Evolutionary conservation across 2,888 invertebrate genomes (phyloP).

Genomic region (Athripsodes cinereus): DNA sequence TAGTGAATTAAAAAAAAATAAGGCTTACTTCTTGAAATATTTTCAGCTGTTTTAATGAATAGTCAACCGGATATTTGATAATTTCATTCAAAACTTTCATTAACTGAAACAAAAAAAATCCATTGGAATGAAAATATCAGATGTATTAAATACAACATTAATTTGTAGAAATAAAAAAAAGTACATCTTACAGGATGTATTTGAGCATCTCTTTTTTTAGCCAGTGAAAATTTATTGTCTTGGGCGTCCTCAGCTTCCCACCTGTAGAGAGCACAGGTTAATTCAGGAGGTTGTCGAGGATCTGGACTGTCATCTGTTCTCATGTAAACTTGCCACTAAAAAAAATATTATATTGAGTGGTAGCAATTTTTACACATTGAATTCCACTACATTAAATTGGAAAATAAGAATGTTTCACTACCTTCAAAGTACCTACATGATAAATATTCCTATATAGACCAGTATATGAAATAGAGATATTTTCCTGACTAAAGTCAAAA

Average conservation of each 20-base stretch:
- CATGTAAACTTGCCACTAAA: conserved; percentile 54
- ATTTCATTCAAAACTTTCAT: conserved; percentile 48
- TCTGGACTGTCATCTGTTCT: conserved; percentile 57
- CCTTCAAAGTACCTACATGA: no score
- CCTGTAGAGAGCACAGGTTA: conserved; percentile 53
- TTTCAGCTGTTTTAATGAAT: conserved; percentile 35
- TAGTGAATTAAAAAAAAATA: no score
- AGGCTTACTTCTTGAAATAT: conserved; percentile 44
- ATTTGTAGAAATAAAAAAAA: background rate
- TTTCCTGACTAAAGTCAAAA: no score
- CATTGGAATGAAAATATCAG: background rate
- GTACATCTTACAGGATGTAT: conserved; percentile 40
- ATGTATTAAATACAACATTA: background rate
- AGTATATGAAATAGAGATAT: background rate
- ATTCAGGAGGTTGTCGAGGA: conserved; percentile 48
- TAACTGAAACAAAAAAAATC: conserved; percentile 38
- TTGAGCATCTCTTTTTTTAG: conserved; percentile 44
- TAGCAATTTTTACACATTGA: no score
- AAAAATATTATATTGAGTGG: conserved; percentile 12
- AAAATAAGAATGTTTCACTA: no score
- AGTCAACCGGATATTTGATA: conserved; percentile 40
- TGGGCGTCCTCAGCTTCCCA: conserved; percentile 41
- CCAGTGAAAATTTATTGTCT: conserved; percentile 39
- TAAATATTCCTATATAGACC: no score
- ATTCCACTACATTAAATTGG: no score